phyloP scores from a whole-genome alignment of 2,797 vertebrate species.

The Sylvia borin region DNA sequence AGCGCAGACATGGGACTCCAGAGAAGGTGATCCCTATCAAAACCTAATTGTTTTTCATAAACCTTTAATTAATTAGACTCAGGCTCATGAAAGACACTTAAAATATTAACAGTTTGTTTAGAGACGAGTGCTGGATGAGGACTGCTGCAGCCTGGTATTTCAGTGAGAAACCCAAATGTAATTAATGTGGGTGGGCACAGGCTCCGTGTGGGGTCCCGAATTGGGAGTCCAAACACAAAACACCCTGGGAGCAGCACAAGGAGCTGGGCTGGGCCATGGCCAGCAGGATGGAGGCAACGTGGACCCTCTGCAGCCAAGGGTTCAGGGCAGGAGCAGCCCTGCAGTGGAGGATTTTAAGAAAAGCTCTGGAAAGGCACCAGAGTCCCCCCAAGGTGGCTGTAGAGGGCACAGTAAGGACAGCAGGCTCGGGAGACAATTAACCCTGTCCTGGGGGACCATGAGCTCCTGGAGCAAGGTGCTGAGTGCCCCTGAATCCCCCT shows the following conservation, averaged over 20 bases:
- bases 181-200: not conserved
- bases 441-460: not conserved
- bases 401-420: not conserved
- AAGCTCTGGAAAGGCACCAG: not conserved
- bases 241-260: not conserved
- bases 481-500: not conserved
- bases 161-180: constrained; percentile 4
- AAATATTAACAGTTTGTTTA: constrained; percentile 48
- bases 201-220: not conserved
- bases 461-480: not conserved
- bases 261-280: not conserved
- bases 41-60: constrained; percentile 58
- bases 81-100: constrained; percentile 25
- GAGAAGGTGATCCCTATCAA: constrained; percentile 43
- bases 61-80: constrained; percentile 59
- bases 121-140: not conserved
- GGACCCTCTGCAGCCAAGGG: not conserved
- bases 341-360: not conserved
- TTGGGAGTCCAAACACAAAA: not conserved
- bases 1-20: not conserved
- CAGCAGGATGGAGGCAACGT: fast-evolving
- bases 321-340: not conserved
- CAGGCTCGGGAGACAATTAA: not conserved
- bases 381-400: not conserved
- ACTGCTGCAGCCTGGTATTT: not conserved